Conservation (phyloP, 2,888 invertebrate genomes). For the Caenorhabditis wallacei region DNA sequence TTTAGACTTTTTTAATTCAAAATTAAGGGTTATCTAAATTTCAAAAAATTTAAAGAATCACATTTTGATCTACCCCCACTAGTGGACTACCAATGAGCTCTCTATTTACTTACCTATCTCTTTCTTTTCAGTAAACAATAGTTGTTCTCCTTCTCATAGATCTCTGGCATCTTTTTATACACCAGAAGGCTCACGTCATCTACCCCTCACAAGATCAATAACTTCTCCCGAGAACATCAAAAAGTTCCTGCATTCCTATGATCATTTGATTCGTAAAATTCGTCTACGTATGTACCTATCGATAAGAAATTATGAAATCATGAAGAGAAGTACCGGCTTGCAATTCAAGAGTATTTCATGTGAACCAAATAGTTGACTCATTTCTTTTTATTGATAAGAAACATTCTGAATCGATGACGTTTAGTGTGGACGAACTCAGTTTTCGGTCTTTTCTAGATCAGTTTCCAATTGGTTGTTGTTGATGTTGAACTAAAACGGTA, state of each 20-base stretch:
- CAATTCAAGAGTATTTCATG: background rate
- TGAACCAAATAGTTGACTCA: background rate
- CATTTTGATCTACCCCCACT: background rate
- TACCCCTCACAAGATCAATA: background rate
- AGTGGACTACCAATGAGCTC: background rate
- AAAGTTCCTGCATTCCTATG: constrained; percentile 31
- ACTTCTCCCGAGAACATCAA: background rate
- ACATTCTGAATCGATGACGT: background rate
- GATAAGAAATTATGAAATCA: constrained; percentile 33
- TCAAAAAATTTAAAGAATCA: background rate
- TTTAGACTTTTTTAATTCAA: too few species aligned
- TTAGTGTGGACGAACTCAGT: background rate
- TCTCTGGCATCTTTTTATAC: background rate
- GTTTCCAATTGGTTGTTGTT: background rate
- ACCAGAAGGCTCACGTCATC: background rate
- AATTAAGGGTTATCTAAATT: too few species aligned
- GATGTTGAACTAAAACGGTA: background rate
- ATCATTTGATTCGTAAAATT: constrained; percentile 24
- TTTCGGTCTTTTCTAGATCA: background rate
- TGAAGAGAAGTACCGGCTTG: background rate
- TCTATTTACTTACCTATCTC: constrained; percentile 1
- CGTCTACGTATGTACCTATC: background rate
- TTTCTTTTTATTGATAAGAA: background rate
- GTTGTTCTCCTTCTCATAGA: background rate
- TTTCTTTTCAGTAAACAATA: background rate